Evolutionary conservation across 2,797 vertebrate genomes (phyloP).

Genomic region (Notolabrus celidotus): DNA sequence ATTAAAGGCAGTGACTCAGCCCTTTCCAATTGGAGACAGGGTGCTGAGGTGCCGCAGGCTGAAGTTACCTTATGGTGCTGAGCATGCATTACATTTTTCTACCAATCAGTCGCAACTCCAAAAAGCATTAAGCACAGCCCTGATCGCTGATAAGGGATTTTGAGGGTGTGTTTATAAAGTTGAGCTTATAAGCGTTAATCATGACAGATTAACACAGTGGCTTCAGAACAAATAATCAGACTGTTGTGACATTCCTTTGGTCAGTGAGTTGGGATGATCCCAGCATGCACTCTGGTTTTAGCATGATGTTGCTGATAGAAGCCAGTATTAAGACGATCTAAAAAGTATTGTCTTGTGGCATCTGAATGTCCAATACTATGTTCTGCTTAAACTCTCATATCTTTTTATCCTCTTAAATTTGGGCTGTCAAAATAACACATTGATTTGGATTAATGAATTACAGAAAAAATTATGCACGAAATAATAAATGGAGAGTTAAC

Average conservation of each 20-base stretch:
- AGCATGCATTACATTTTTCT: constrained; percentile 9
- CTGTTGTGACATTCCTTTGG: constrained; percentile 59
- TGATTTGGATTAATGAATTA: too few species aligned
- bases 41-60: constrained; percentile 19
- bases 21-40: constrained; percentile 34
- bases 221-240: constrained; percentile 27
- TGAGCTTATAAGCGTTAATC: constrained; percentile 13
- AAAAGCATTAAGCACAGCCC: constrained; percentile 3
- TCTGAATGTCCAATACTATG: neutral
- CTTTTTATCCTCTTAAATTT: neutral
- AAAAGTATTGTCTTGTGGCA: neutral
- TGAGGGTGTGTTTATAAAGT: neutral
- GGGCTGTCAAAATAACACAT: too few species aligned
- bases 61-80: constrained; percentile 43
- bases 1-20: constrained; percentile 48
- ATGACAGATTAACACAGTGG: constrained; percentile 47
- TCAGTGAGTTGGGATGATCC: constrained; percentile 20
- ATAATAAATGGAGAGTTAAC: too few species aligned
- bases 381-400: neutral
- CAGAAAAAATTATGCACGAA: too few species aligned
- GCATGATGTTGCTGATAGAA: constrained; percentile 14
- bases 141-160: constrained; percentile 10
- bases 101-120: neutral
- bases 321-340: neutral
- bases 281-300: constrained; percentile 22